A percentile compares a stretch with the other conserved stretches of the same genome.
These are phyloP conservation scores for Papilio demoleus DNA, from an alignment of 2,888 invertebrate genomes.

Conservation along the genomic window DNA sequence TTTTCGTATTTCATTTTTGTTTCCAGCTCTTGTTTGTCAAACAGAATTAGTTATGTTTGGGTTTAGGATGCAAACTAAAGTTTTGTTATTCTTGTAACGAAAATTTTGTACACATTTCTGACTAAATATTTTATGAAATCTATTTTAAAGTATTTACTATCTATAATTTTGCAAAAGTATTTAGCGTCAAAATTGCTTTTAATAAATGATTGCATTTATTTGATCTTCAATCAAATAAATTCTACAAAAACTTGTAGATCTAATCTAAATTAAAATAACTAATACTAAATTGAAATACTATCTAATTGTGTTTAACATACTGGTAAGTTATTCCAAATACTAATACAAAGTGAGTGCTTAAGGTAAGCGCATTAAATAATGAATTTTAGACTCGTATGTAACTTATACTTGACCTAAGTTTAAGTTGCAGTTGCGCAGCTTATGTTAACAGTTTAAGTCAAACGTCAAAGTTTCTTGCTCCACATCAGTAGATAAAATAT, in stretches of 20 bases:
- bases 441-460: neutral
- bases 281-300: too few species aligned
- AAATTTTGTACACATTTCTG: neutral
- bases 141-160: neutral
- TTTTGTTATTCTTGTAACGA: neutral
- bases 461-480: neutral
- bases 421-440: neutral
- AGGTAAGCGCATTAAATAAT: neutral
- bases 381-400: neutral
- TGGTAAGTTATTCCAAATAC: neutral
- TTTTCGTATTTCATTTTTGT: neutral
- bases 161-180: too few species aligned
- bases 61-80: neutral
- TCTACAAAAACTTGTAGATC: too few species aligned
- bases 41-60: neutral
- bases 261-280: too few species aligned
- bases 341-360: neutral
- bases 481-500: neutral
- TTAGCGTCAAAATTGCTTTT: too few species aligned
- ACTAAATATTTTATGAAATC: neutral
- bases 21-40: neutral
- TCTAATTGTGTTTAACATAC: too few species aligned
- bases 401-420: conserved; percentile 8
- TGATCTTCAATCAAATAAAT: too few species aligned
- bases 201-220: too few species aligned